Conservation (phyloP, 1,140 invertebrate genomes). For the Caenorhabditis tropicalis region DNA sequence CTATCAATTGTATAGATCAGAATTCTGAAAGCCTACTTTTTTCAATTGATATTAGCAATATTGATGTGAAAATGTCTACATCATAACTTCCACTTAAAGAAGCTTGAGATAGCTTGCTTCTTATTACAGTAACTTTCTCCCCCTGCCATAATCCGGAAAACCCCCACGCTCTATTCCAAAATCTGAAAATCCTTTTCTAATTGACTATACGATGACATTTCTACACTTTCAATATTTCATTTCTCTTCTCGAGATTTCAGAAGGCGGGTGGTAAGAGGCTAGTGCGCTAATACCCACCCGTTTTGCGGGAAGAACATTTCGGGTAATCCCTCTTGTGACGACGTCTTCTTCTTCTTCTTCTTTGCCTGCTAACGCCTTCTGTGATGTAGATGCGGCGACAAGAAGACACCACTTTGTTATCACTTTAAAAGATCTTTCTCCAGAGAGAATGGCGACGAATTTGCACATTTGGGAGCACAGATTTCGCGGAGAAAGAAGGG, state of each 20-base stretch:
- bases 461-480: conserved; percentile 11
- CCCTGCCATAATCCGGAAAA: no score
- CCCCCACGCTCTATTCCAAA: no score
- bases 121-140: no score
- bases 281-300: not conserved
- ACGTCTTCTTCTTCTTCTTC: not conserved
- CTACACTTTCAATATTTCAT: no score
- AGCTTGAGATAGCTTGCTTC: no score
- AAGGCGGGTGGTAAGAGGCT: not conserved
- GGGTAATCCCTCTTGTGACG: conserved; percentile 4
- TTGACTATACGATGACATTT: no score
- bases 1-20: no score
- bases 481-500: not conserved
- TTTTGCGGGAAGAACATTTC: not conserved
- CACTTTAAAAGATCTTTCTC: not conserved
- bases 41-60: no score
- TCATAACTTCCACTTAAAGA: no score
- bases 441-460: not conserved
- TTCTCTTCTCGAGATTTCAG: not conserved
- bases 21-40: no score
- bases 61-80: no score
- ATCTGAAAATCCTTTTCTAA: no score
- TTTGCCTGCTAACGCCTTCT: not conserved
- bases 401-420: conserved; percentile 16
- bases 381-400: conserved; percentile 12